phyloP scores from a whole-genome alignment of 2,888 invertebrate species.

The Ypsolopha sequella region DNA sequence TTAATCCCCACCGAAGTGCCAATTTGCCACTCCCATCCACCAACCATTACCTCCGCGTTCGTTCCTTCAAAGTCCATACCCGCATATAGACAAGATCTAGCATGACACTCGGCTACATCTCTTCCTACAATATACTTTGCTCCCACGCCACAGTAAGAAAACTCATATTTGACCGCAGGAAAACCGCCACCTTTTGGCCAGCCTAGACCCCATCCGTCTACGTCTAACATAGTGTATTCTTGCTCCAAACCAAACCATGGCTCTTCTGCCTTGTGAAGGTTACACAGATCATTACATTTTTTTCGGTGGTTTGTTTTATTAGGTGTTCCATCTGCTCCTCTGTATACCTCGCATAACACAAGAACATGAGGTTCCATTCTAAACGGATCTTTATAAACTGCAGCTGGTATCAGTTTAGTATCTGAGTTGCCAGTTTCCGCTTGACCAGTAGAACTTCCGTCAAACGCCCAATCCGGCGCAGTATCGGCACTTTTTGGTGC shows the following conservation, averaged over 20 bases:
- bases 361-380: slow-evolving; percentile 87
- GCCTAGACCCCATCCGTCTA: slow-evolving; percentile 89
- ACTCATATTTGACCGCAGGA: slow-evolving; percentile 89
- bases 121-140: slow-evolving; percentile 93
- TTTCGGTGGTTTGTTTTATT: slow-evolving; percentile 79
- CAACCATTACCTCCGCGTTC: slow-evolving; percentile 98
- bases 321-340: slow-evolving; percentile 78
- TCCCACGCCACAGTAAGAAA: slow-evolving; percentile 93
- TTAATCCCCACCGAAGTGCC: slow-evolving; percentile 90
- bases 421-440: slow-evolving; percentile 89
- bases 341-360: slow-evolving; percentile 87
- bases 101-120: slow-evolving; percentile 92
- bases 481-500: slow-evolving; percentile 66
- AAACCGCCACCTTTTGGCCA: slow-evolving; percentile 96
- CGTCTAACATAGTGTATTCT: slow-evolving; percentile 89
- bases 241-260: slow-evolving; percentile 96
- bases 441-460: slow-evolving; percentile 92
- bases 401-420: slow-evolving; percentile 87
- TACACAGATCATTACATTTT: slow-evolving; percentile 78
- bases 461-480: slow-evolving; percentile 89
- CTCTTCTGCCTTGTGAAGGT: slow-evolving; percentile 73
- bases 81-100: slow-evolving; percentile 86
- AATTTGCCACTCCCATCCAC: slow-evolving; percentile 92
- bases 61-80: slow-evolving; percentile 94
- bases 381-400: slow-evolving; percentile 93